A percentile compares a stretch with the other conserved stretches of the same genome.
Evolutionary conservation across 2,888 invertebrate genomes (phyloP).

Genomic region (Drosophila testacea): DNA sequence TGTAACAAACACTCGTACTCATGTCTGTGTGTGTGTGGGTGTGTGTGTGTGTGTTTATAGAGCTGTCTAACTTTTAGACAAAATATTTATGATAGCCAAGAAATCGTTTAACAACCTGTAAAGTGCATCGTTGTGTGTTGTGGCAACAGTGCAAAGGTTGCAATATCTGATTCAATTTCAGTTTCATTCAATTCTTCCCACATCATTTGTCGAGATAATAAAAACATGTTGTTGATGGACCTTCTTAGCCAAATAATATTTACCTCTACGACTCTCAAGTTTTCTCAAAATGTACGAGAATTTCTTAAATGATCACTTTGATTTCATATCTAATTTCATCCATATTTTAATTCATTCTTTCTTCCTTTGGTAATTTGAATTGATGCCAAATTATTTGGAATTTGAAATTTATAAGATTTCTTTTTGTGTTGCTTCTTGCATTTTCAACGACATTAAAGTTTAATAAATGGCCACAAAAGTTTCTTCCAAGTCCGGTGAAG

Average conservation of each 20-base stretch:
- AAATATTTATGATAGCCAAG: slow-evolving; percentile 74
- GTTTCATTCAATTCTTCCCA: slow-evolving; percentile 18
- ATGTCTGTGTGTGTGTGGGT: slow-evolving; percentile 4
- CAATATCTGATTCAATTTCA: slow-evolving; percentile 18
- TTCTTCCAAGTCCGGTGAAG: slow-evolving; percentile 23
- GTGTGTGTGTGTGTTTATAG: slow-evolving; percentile 41
- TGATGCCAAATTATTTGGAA: not conserved
- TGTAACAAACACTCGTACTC: slow-evolving; percentile 47
- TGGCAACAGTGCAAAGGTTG: slow-evolving; percentile 24
- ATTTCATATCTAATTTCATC: too few species aligned
- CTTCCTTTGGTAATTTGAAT: not conserved
- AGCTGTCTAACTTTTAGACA: slow-evolving; percentile 72
- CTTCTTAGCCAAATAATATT: not conserved
- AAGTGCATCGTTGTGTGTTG: slow-evolving; percentile 34
- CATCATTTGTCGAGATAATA: slow-evolving; percentile 12
- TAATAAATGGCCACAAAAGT: slow-evolving; percentile 40
- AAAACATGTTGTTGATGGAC: not conserved
- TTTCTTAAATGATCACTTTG: too few species aligned
- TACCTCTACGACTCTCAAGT: not conserved
- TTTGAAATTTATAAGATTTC: not conserved
- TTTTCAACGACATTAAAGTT: slow-evolving; percentile 22
- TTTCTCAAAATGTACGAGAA: too few species aligned
- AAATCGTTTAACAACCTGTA: slow-evolving; percentile 69
- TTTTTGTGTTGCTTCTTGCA: not conserved
- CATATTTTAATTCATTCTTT: not conserved